Percentiles rank a stretch among this genome's conserved stretches.
Conservation (phyloP, 2,797 vertebrate species). For the Bradypodion ventrale region DNA sequence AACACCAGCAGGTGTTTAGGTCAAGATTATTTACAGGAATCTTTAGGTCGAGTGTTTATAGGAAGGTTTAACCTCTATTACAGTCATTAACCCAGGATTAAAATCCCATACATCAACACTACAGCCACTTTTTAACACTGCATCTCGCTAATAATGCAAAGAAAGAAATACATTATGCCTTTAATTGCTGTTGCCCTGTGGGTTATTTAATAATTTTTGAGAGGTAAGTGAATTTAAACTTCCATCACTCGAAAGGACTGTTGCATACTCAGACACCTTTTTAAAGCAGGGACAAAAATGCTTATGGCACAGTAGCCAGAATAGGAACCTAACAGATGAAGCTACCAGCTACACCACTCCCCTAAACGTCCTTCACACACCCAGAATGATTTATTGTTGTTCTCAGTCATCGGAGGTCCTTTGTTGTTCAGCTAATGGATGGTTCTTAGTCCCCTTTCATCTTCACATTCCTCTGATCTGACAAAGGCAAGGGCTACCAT, state of each 20-base stretch:
- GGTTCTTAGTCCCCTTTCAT: constrained; percentile 70
- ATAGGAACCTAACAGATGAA: not conserved
- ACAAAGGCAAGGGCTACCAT: constrained; percentile 1
- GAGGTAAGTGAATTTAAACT: not conserved
- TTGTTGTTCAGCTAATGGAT: constrained; percentile 71
- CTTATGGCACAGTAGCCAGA: not conserved
- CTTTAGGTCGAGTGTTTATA: constrained; percentile 28
- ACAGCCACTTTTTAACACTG: not conserved
- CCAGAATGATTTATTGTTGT: constrained; percentile 66
- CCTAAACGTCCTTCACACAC: constrained; percentile 55
- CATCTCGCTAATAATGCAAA: not conserved
- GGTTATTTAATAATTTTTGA: not conserved
- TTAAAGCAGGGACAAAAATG: not conserved
- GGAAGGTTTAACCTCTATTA: constrained; percentile 24
- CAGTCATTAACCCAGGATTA: constrained; percentile 25
- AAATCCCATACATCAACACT: not conserved
- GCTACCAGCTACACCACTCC: not conserved
- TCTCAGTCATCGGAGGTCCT: constrained; percentile 28
- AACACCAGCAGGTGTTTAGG: constrained; percentile 11
- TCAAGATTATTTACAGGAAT: constrained; percentile 24
- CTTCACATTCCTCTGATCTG: constrained; percentile 59
- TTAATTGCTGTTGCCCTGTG: not conserved
- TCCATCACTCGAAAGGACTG: not conserved
- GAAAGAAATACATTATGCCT: not conserved
- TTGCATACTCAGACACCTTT: not conserved